Conservation (phyloP, 2,113 vertebrate species). For the Amphilophus citrinellus region DNA sequence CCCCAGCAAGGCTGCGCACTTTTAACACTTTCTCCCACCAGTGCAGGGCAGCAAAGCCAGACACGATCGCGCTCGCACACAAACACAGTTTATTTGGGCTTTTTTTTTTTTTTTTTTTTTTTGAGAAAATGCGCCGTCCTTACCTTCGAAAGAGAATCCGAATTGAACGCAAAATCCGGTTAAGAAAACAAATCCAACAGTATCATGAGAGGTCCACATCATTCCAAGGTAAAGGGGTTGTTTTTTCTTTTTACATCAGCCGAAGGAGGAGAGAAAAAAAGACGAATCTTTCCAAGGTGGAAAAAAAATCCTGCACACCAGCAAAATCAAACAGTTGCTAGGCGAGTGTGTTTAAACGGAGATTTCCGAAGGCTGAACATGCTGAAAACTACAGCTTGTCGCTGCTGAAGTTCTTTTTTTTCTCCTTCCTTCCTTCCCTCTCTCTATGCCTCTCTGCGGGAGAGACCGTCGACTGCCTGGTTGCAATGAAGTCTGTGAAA, state of each 20-base stretch:
- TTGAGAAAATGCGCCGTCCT: conserved; percentile 12
- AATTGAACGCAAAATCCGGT: conserved; percentile 81
- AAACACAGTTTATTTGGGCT: no score
- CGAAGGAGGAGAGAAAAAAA: conserved; percentile 24
- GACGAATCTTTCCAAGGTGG: conserved; percentile 38
- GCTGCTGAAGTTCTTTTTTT: conserved; percentile 41
- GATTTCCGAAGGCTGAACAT: conserved; percentile 70
- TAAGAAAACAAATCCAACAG: conserved; percentile 83
- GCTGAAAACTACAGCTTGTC: conserved; percentile 61
- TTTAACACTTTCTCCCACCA: conserved; percentile 57
- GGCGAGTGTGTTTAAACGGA: conserved; percentile 45
- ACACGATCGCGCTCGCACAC: conserved; percentile 7
- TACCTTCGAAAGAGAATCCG: conserved; percentile 83
- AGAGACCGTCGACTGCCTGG: conserved; percentile 60
- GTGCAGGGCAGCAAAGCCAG: conserved; percentile 26
- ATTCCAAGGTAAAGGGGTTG: conserved; percentile 64
- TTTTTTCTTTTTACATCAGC: conserved; percentile 64
- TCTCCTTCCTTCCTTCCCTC: background rate
- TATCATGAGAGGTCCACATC: conserved; percentile 84
- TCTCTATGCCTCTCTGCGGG: conserved; percentile 34
- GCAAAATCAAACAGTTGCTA: conserved; percentile 67
- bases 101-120: background rate
- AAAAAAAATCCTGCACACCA: conserved; percentile 25
- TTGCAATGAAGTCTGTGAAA: conserved; percentile 55
- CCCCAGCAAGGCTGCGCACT: conserved; percentile 56